Percentiles rank a stretch among this genome's conserved stretches.
These are phyloP conservation scores for Pteronotus mesoamericanus DNA, from an alignment of 2,797 vertebrate species.

Conservation along the genomic window DNA sequence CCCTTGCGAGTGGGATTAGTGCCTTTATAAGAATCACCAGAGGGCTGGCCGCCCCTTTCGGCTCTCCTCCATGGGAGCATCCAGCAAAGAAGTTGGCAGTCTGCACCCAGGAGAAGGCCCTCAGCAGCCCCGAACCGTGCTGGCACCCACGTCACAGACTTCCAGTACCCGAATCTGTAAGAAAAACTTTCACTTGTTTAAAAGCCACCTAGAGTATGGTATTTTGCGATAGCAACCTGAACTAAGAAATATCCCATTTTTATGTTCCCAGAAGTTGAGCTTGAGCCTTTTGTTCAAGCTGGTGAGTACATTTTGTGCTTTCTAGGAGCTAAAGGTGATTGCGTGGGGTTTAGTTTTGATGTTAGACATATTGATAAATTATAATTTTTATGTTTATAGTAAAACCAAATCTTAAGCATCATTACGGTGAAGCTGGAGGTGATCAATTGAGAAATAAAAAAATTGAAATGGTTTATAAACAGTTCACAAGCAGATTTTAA, in stretches of 20 bases:
- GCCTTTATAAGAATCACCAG: not conserved
- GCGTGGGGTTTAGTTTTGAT: not conserved
- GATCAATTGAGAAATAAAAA: not conserved
- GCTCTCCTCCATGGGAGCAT: not conserved
- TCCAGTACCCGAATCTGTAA: not conserved
- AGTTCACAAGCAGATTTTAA: not conserved
- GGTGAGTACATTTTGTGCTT: not conserved
- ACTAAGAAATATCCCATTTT: not conserved
- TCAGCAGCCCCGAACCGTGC: not conserved
- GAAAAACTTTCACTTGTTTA: not conserved
- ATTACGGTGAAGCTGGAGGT: not conserved
- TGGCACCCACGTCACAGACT: not conserved
- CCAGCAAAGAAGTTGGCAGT: not conserved
- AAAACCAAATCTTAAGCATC: slow-evolving; percentile 25
- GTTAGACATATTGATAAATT: not conserved
- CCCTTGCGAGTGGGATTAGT: not conserved
- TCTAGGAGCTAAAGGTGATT: not conserved
- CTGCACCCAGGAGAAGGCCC: too few relatives aligned
- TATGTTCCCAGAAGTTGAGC: not conserved
- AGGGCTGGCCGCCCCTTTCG: not conserved
- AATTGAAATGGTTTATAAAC: not conserved
- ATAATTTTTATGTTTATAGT: not conserved
- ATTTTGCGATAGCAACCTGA: not conserved
- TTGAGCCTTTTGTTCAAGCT: not conserved
- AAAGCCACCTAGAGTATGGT: not conserved